Conservation (phyloP, 2,797 vertebrate genomes). For the Oreochromis grahami region DNA sequence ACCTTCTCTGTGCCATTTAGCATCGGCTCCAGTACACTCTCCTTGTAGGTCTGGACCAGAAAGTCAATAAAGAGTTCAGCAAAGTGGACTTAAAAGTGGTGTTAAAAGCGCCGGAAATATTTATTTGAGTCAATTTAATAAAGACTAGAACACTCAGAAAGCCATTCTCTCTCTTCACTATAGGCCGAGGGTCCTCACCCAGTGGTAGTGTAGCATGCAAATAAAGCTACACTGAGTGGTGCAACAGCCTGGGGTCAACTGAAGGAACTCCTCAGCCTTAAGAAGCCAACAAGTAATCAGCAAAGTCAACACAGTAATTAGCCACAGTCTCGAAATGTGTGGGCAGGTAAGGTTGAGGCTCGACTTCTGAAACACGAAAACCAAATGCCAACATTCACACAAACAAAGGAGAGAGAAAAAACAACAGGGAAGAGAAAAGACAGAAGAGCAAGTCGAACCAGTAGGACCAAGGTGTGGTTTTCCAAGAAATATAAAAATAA, state of each 20-base stretch:
- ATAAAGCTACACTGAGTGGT: constrained; percentile 44
- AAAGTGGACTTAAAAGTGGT: background rate
- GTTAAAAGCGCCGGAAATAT: background rate
- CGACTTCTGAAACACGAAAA: background rate
- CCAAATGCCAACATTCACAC: background rate
- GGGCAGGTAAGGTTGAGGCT: background rate
- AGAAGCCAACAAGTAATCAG: background rate
- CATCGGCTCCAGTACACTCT: constrained; percentile 93
- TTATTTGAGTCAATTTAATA: background rate
- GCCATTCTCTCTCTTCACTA: constrained; percentile 73
- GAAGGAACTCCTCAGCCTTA: background rate
- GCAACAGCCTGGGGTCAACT: background rate
- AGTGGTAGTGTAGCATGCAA: constrained; percentile 72
- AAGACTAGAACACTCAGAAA: background rate
- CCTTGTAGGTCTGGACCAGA: constrained; percentile 85
- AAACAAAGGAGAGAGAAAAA: background rate
- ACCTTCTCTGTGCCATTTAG: constrained; percentile 92
- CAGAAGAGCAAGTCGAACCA: background rate
- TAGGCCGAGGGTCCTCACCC: constrained; percentile 84
- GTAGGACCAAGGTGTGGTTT: background rate
- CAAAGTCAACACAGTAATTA: background rate
- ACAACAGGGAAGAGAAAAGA: background rate
- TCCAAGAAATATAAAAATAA: background rate
- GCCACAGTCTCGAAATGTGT: background rate
- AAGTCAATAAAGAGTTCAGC: background rate